Evolutionary conservation across 2,797 vertebrate species (phyloP).

Genomic region (Mormyrops boulengeri): DNA sequence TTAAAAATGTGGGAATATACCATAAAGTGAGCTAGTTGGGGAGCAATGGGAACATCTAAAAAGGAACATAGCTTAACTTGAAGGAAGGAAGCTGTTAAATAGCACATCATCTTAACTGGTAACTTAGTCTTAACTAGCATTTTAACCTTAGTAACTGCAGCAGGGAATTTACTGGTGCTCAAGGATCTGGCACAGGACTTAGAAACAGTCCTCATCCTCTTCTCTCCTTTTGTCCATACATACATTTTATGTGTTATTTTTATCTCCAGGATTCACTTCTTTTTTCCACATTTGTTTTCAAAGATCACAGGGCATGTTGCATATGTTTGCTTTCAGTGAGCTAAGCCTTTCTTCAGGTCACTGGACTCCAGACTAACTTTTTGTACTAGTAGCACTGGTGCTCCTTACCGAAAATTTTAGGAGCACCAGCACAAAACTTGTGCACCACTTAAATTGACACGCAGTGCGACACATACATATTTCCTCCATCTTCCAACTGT

Average conservation of each 20-base stretch:
- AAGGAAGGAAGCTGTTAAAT: neutral
- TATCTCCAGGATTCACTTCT: neutral
- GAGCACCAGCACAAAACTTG: neutral
- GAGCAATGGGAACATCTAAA: neutral
- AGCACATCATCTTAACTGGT: neutral
- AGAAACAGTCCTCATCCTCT: neutral
- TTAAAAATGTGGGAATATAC: neutral
- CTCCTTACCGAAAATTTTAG: neutral
- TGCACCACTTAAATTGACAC: neutral
- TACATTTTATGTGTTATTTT: neutral
- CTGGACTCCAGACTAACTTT: neutral
- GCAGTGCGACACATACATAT: neutral
- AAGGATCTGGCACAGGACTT: neutral
- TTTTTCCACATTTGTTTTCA: neutral
- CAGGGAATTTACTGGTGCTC: neutral
- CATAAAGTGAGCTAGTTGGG: neutral
- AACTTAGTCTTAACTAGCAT: neutral
- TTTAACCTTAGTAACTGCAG: neutral
- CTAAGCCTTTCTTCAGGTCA: neutral
- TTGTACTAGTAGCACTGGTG: neutral
- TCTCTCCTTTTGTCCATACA: neutral
- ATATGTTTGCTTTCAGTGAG: neutral
- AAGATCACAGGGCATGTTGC: neutral
- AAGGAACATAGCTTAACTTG: neutral
- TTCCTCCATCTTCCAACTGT: neutral